Base-by-base conservation (phyloP, 2,888 invertebrate species). In the Peribatodes rhomboidaria region DNA sequence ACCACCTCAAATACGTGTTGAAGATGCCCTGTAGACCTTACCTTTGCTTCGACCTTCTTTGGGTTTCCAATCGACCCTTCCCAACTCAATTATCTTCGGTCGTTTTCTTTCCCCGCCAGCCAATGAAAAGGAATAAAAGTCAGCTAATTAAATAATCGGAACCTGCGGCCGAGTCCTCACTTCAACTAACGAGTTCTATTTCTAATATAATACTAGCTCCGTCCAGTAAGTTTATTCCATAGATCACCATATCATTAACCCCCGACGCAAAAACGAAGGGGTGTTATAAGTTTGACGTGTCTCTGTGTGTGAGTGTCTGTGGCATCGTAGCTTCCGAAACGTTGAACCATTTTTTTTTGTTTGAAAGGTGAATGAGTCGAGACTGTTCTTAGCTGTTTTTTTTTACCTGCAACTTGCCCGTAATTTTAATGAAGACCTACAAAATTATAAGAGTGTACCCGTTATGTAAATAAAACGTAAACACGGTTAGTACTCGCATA, bases 91-190 rank as follows among this genome's bases (percentile, higher is more conserved):
- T 87, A 87, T 79, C 72, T 78, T 80, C 78, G 75, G 79, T 83
- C 82, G 81, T 80, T 84, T 82, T 81, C 76, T 79, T 77, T 75
- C 70, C 64, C 70, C 72, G 75, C 76, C 73, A 69, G 70, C 74
- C 72, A 70, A 69, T 76, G 71, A 75, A 74, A 74, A 78, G 76
- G 78, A 83, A 87, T 83, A 84, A 85, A 86, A 83, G 77, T 74
- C 74, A 79, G 77, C 74, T 84, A 86, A 87, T 87, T 77, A 84
- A 86, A 86, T 87, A 85, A 88, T 82, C 78, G 79, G 75, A 73
- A 76, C 70, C 77, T 73, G 72, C 73, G 69, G 59, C 72, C 59
- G 72, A 73, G 73, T 72, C 76, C 72, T 65, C 62, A 72, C 72
- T 74, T 61, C 68, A 81, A 80, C 82, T 79, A 79, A 78, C 72